phyloP scores from a whole-genome alignment of 2,888 invertebrate genomes.

The Empis stercorea region DNA sequence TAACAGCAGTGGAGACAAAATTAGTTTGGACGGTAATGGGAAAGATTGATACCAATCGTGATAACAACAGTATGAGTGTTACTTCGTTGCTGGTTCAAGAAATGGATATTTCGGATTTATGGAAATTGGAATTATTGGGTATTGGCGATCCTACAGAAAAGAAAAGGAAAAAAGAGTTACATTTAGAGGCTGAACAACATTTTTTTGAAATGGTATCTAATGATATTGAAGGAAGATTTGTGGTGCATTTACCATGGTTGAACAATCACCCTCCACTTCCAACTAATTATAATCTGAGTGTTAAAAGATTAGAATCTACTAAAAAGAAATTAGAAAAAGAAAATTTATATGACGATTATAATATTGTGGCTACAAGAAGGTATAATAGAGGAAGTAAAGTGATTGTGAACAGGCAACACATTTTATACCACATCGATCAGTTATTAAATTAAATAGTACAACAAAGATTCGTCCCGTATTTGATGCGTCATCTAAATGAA shows the following conservation, averaged over 20 bases:
- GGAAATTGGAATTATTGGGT: not conserved
- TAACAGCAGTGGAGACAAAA: slow-evolving; percentile 12
- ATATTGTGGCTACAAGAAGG: not conserved
- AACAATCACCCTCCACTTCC: slow-evolving; percentile 1
- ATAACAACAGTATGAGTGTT: not conserved
- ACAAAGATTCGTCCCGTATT: no score
- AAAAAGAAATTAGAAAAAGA: not conserved
- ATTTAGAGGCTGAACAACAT: slow-evolving; percentile 4
- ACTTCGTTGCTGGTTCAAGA: not conserved
- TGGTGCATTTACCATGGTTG: slow-evolving; percentile 7
- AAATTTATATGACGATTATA: not conserved
- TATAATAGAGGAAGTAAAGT: not conserved
- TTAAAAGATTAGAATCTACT: slow-evolving; percentile 3
- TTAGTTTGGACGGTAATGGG: slow-evolving; percentile 14
- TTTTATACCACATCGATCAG: not conserved
- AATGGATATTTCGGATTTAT: slow-evolving; percentile 2
- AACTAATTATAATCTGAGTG: slow-evolving; percentile 2
- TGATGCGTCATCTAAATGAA: not conserved
- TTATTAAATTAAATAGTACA: not conserved
- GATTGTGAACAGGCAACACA: not conserved
- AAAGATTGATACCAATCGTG: not conserved
- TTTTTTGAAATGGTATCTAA: slow-evolving; percentile 5
- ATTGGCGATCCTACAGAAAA: not conserved
- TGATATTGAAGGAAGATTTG: slow-evolving; percentile 7
- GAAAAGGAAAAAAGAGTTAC: not conserved